phyloP scores from a whole-genome alignment of 2,888 invertebrate genomes.

The Drosophila neotestacea region DNA sequence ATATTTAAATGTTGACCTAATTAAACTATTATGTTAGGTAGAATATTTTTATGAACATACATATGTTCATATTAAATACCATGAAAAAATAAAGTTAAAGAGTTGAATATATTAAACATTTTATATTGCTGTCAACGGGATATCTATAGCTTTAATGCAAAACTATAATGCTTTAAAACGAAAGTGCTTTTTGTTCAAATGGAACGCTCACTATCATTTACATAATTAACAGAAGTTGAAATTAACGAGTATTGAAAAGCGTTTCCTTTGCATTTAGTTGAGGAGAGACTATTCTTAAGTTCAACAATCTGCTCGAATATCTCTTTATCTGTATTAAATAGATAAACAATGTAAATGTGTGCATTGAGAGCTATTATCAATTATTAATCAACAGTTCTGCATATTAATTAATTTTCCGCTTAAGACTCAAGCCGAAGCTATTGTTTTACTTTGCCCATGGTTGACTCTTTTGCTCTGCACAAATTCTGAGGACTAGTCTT shows the following conservation, averaged over 20 bases:
- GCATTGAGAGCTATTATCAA: conserved; percentile 10
- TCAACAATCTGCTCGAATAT: background rate
- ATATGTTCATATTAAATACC: background rate
- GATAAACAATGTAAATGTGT: conserved; percentile 8
- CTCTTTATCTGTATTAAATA: background rate
- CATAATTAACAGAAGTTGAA: background rate
- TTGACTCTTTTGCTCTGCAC: conserved; percentile 1
- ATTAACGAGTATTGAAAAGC: background rate
- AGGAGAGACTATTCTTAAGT: background rate
- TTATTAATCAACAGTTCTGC: conserved; percentile 25
- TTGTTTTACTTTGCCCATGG: conserved; percentile 5
- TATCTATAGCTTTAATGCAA: too few species aligned
- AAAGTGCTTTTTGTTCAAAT: too few species aligned
- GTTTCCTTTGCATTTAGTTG: background rate
- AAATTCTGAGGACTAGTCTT: conserved; percentile 1
- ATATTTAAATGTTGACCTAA: background rate
- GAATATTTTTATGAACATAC: background rate
- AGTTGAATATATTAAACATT: too few species aligned
- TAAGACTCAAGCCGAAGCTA: conserved; percentile 9
- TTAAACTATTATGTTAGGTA: background rate
- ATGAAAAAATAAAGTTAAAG: too few species aligned
- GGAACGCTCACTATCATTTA: too few species aligned
- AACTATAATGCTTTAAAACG: too few species aligned
- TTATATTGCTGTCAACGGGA: too few species aligned
- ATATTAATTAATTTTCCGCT: conserved; percentile 67